Evolutionary conservation across 1,140 invertebrate species (phyloP).

Genomic region (Pachyrhynchus sulphureomaculatus): DNA sequence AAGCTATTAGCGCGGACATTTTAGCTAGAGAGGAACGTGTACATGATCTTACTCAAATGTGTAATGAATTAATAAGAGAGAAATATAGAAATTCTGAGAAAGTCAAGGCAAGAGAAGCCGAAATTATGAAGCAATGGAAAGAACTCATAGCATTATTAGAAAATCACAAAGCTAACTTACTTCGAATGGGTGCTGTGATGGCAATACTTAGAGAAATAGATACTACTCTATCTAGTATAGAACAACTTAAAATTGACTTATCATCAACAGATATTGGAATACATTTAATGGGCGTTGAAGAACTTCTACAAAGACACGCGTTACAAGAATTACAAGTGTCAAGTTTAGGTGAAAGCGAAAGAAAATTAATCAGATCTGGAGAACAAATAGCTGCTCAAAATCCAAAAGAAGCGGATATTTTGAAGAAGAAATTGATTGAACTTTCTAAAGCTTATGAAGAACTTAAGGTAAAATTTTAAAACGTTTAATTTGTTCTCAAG

Average conservation of each 20-base stretch:
- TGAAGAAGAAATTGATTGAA: constrained; percentile 43
- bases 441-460: constrained; percentile 42
- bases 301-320: constrained; percentile 89
- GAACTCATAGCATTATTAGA: constrained; percentile 83
- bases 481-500: not conserved
- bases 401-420: constrained; percentile 43
- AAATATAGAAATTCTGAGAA: constrained; percentile 88
- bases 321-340: constrained; percentile 89
- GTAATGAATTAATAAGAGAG: constrained; percentile 85
- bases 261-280: constrained; percentile 86
- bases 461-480: constrained; percentile 36
- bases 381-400: constrained; percentile 52
- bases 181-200: constrained; percentile 76
- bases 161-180: constrained; percentile 81
- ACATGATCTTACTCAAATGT: constrained; percentile 88
- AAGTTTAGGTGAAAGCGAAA: constrained; percentile 79
- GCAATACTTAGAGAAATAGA: constrained; percentile 89
- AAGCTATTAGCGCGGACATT: constrained; percentile 97
- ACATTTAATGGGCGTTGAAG: constrained; percentile 91
- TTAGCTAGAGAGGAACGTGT: constrained; percentile 92
- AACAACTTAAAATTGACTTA: constrained; percentile 79
- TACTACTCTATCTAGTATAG: constrained; percentile 78
- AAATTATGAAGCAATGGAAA: constrained; percentile 87
- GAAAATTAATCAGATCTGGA: constrained; percentile 72
- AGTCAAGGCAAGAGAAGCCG: constrained; percentile 78